Conservation (phyloP, 2,113 vertebrate genomes). For the Spheniscus mendiculus region DNA sequence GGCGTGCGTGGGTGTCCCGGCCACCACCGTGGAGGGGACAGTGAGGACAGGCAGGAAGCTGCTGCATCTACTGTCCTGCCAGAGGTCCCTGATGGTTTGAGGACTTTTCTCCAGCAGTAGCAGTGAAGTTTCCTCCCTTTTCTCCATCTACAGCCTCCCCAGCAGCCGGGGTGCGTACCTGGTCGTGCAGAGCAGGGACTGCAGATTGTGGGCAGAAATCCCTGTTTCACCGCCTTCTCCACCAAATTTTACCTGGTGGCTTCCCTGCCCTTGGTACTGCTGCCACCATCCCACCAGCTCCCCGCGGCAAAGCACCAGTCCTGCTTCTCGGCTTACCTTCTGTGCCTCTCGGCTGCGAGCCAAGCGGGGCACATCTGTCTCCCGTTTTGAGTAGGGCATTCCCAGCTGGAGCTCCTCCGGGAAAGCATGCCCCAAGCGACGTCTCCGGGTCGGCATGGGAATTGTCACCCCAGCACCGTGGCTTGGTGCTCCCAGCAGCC, state of each 20-base stretch:
- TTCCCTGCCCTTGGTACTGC: background rate
- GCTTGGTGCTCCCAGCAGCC: background rate
- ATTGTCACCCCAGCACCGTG: background rate
- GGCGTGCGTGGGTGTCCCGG: fast-evolving
- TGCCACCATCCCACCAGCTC: background rate
- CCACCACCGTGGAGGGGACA: fast-evolving
- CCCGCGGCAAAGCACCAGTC: background rate
- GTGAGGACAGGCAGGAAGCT: background rate
- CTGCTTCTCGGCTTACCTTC: background rate
- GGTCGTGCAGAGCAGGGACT: background rate
- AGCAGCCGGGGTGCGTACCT: fast-evolving
- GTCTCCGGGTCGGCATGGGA: background rate
- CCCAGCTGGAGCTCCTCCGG: background rate
- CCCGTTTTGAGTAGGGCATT: background rate
- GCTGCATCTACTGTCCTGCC: background rate
- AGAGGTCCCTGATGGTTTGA: background rate
- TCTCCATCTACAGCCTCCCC: background rate
- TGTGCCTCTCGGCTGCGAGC: fast-evolving
- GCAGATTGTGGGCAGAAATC: background rate
- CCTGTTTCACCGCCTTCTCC: background rate
- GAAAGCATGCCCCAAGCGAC: background rate
- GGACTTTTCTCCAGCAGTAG: background rate
- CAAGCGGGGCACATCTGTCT: fast-evolving
- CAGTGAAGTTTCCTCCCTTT: background rate
- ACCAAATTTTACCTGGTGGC: background rate